phyloP scores from a whole-genome alignment of 2,888 invertebrate genomes.

The Ormyrus labotus region DNA sequence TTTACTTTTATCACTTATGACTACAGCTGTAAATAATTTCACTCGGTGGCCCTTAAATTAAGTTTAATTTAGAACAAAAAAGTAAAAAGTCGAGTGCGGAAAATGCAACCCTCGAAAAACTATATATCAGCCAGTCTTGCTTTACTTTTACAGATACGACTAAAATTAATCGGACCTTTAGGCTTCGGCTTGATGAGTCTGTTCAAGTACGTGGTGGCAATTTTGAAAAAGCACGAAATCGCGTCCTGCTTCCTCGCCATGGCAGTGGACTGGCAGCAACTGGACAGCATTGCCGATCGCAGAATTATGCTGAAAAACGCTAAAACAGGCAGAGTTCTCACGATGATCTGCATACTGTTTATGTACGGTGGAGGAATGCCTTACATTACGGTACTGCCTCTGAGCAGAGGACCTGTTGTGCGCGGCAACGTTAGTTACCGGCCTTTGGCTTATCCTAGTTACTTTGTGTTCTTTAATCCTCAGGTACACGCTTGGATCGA shows the following conservation, averaged over 20 bases:
- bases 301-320: constrained; percentile 62
- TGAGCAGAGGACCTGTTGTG: constrained; percentile 53
- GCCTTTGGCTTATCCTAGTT: constrained; percentile 61
- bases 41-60: too few species aligned
- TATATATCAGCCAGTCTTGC: too few species aligned
- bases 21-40: too few species aligned
- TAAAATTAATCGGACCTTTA: too few species aligned
- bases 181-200: too few species aligned
- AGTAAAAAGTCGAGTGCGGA: too few species aligned
- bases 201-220: constrained; percentile 40
- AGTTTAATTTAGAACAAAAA: too few species aligned
- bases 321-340: constrained; percentile 58
- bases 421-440: constrained; percentile 59
- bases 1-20: too few species aligned
- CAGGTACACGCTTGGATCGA: constrained; percentile 31
- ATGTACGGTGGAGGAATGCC: constrained; percentile 61
- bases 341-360: constrained; percentile 56
- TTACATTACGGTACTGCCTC: constrained; percentile 60
- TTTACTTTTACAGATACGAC: too few species aligned
- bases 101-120: too few species aligned
- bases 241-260: constrained; percentile 60
- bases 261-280: constrained; percentile 60
- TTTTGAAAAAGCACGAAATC: constrained; percentile 56
- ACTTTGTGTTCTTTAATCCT: constrained; percentile 61
- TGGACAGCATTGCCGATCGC: constrained; percentile 45